Evolutionary conservation across 2,888 invertebrate genomes (phyloP), one percentile per base, ranked within the genome.

Genomic region (Aspidiotus destructor): DNA sequence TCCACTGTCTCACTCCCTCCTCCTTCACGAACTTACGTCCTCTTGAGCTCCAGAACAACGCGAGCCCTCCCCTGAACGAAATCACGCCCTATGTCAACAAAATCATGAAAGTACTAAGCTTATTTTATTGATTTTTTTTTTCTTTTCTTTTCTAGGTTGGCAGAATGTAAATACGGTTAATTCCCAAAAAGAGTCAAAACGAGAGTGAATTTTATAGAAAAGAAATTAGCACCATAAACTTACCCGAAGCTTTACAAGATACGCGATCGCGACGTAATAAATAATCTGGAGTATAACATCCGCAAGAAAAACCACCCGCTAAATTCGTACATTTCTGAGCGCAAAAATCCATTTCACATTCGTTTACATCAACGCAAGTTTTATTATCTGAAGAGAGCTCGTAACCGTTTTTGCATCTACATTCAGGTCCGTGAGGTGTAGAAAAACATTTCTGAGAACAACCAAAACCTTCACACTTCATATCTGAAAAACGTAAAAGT

Each of bases 301-400:
- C 78, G 74, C 87, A 87, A 1, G 76, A 62, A 75, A 79, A 86
- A 0, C 81, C 79, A 0, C 85, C 85, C 0, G 75, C 76, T 0
- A 76, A 74, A 73, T 86, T 85, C 41, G 74, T 74, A 75, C 87
- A 87, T 6, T 80, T 73, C 74, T 90, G 90, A 6, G 87, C 81
- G 75, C 90, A 90, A 0, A 80, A 77, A 15, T 80, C 78, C 2
- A 75, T 72, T 2, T 76, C 72, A 74, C 93, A 93, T 77, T 92
- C 92, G 73, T 91, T 81, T 0, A 87, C 78, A 75, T 92, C 89
- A 13, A 75, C 75, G 73, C 91, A 91, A 28, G 78, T 77, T 60
- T 76, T 77, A 42, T 81, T 80, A 73, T 85, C 84, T 0, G 76
- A 74, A 2, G 75, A 75, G 48, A 85, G 74, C 13, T 76, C 74